A percentile compares a stretch with the other conserved stretches of the same genome.
Evolutionary conservation across 2,113 vertebrate species (phyloP).

Genomic region (Brachyhypopomus gauderio): DNA sequence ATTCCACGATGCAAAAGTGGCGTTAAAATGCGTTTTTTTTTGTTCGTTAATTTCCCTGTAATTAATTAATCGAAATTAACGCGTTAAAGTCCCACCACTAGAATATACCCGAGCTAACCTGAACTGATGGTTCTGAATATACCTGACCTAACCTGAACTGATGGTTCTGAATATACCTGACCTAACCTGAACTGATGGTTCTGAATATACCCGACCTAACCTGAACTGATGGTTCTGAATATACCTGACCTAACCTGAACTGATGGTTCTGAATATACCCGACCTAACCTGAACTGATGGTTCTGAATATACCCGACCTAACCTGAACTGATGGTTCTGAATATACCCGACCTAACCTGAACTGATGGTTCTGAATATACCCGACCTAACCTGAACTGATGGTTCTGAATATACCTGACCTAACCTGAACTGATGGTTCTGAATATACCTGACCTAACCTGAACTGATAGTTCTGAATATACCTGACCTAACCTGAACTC

Average conservation of each 20-base stretch:
- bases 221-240: neutral
- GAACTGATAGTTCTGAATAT: too few relatives aligned
- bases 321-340: too few relatives aligned
- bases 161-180: neutral
- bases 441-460: too few relatives aligned
- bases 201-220: neutral
- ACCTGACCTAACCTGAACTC: neutral
- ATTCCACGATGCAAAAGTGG: too few relatives aligned
- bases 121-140: too few relatives aligned
- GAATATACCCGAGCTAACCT: neutral
- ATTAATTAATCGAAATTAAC: too few relatives aligned
- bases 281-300: neutral
- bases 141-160: neutral
- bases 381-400: too few relatives aligned
- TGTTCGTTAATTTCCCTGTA: too few relatives aligned
- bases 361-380: neutral
- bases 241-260: too few relatives aligned
- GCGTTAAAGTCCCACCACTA: too few relatives aligned
- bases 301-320: neutral
- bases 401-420: neutral
- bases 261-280: neutral
- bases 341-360: neutral
- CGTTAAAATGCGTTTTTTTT: too few relatives aligned
- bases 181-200: too few relatives aligned
- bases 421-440: neutral